These are phyloP conservation scores for Paramormyrops kingsleyae DNA, from an alignment of 2,113 vertebrate species.

Conservation along the genomic window DNA sequence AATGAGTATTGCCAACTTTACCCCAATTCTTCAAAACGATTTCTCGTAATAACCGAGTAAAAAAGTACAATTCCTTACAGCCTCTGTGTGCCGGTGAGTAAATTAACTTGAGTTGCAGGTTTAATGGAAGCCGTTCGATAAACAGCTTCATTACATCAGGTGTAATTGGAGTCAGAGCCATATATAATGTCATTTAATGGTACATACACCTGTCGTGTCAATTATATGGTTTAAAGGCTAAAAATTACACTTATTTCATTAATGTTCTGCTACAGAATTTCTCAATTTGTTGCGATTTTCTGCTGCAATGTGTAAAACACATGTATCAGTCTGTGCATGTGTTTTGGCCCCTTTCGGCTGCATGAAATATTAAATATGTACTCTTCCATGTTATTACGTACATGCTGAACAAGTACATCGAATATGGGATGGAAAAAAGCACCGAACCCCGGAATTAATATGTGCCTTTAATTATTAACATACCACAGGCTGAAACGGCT, in stretches of 20 bases:
- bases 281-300: not conserved
- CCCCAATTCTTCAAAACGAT: not conserved
- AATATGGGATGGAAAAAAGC: not conserved
- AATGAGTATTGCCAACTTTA: not conserved
- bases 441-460: not conserved
- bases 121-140: not conserved
- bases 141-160: not conserved
- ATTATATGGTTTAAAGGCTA: constrained; percentile 3
- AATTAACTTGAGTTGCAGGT: not conserved
- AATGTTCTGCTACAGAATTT: not conserved
- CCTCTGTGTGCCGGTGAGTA: not conserved
- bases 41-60: not conserved
- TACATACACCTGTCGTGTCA: not conserved
- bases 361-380: not conserved
- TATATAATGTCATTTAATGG: not conserved
- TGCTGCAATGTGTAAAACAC: not conserved
- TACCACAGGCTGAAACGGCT: not conserved
- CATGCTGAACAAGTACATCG: not conserved
- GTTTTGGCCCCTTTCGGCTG: not conserved
- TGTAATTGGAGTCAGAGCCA: not conserved
- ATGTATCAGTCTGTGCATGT: not conserved
- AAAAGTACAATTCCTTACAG: not conserved
- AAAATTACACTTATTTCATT: constrained; percentile 1
- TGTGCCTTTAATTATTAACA: not conserved
- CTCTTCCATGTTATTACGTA: not conserved